Evolutionary conservation across 92 coral and sea anemone genomes (phyloP), one percentile per base, ranked within the genome.

Genomic region (Parazoanthus swiftii): DNA sequence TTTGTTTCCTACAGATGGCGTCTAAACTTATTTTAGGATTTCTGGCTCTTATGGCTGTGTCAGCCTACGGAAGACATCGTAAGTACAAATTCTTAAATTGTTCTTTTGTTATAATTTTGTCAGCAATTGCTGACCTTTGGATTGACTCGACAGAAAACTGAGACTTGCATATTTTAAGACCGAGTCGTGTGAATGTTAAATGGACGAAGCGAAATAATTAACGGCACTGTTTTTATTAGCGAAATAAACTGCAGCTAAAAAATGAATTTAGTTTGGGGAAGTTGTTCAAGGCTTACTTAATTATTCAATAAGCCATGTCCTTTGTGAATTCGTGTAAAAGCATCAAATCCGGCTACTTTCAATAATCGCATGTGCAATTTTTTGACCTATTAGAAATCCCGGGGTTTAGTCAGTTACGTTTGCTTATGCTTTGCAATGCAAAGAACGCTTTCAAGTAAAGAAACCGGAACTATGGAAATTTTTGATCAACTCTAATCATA

Each of bases 31-130:
- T 97, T 88, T 80, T 92, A 56, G 98, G 98, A 89, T 94, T 94
- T 91, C 79, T 97, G 48, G 95, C 94, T 85, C 93, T 95, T 80
- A 94, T 95, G 94, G 98, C 94, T 56, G 98, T 91, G 10, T 94
- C 95, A 50, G 95, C 98, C 76, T 94, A 96, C 88, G 99, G 98
- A 46, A 92, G 94, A 93, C 92, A 94, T 87, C 94, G 98, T 95
- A 95, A 95, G 98, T 95, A 77, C 39, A 83, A 11, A 46, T 44
- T 58, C 51, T 33, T 33, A 11, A 39, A 23, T 59, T 51, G 43
- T 83, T 74, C 68, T 18, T 3, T 56, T 77, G 81, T 26, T 67
- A 33, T 83, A 26, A 33, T 39, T 67, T 18, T 38, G 20, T 25
- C 65, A 20, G 21, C 33, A 1, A 70, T 1, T 68, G 77, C 43